Evolutionary conservation across 2,113 vertebrate genomes (phyloP), one percentile per base, ranked within the genome.

Genomic region (Bucco capensis): DNA sequence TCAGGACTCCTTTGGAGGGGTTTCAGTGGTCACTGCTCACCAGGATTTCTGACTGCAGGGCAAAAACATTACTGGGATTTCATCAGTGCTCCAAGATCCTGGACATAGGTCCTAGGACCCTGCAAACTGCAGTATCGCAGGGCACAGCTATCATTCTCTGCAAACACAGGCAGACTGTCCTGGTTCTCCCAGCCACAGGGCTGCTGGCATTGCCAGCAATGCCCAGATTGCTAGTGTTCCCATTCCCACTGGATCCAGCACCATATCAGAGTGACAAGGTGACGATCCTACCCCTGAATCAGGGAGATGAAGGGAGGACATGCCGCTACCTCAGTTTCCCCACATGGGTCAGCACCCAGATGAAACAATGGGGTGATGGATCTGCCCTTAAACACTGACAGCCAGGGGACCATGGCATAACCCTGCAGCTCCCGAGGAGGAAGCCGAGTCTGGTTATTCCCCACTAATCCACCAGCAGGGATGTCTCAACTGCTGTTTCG

Each of bases 351-450:
- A 61, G 74, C 40, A 78, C 12, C 19, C 15, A 15, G 46, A 17
- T 25, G 18, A 74, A 27, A 8, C 18, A 22, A 42, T 0, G 6
- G 50, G 19, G 35, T 42, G 46, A 77, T 0, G 2, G 15, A 35
- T 35, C 16, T 19, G 5, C 33, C 19, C 30, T n/a, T 30, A 44
- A 72, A 42, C 1, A 0, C 30, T 0, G 0, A 38, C 21, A 79
- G 23, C 8, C 38, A 21, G 22, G 9, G 19, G 12, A 72, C 35
- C 25, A 44, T 1, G 1, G 53, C 40, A 62, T 78, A 62, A 40
- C 8, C 10, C 28, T 6, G 0, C 35, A 82, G 33, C 4, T 8
- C 23, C 49, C 0, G 0, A 4, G 40, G 31, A 38, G 19, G 6
- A 62, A 5, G 1, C 2, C 42, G 73, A 56, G 17, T 38, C 46